Evolutionary conservation across 2,888 invertebrate species (phyloP).

Genomic region (Drosophila neonasuta): DNA sequence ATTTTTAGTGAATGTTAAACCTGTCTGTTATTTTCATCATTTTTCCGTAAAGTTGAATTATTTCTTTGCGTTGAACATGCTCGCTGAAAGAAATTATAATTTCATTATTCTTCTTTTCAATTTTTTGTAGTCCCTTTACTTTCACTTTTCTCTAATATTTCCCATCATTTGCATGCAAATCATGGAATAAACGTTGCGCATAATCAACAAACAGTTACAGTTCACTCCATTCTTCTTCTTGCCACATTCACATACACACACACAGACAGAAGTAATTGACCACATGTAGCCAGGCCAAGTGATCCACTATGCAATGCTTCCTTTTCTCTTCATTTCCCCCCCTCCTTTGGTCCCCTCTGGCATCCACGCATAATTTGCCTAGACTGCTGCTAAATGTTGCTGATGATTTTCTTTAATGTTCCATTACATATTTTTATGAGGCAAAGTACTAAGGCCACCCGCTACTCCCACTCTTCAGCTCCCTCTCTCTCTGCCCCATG

Average conservation of each 20-base stretch:
- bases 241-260: neutral
- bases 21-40: too few species aligned
- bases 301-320: conserved; percentile 10
- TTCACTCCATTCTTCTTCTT: conserved; percentile 23
- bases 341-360: neutral
- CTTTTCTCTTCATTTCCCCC: neutral
- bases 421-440: conserved; percentile 62
- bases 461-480: neutral
- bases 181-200: conserved; percentile 49
- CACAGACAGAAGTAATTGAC: conserved; percentile 49
- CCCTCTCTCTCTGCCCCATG: neutral
- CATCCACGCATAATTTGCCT: conserved; percentile 28
- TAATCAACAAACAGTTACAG: conserved; percentile 42
- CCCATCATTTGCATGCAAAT: conserved; percentile 67
- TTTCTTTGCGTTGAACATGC: too few species aligned
- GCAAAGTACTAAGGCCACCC: conserved; percentile 33
- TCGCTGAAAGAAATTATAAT: too few species aligned
- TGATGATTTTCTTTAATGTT: conserved; percentile 69
- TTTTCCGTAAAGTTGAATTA: too few species aligned
- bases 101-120: too few species aligned
- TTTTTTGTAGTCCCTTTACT: too few species aligned
- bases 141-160: neutral
- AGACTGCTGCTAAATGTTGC: conserved; percentile 59
- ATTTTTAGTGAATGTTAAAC: too few species aligned
- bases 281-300: conserved; percentile 44